Evolutionary conservation across 2,113 vertebrate species (phyloP).

Genomic region (Terrapene triunguis): DNA sequence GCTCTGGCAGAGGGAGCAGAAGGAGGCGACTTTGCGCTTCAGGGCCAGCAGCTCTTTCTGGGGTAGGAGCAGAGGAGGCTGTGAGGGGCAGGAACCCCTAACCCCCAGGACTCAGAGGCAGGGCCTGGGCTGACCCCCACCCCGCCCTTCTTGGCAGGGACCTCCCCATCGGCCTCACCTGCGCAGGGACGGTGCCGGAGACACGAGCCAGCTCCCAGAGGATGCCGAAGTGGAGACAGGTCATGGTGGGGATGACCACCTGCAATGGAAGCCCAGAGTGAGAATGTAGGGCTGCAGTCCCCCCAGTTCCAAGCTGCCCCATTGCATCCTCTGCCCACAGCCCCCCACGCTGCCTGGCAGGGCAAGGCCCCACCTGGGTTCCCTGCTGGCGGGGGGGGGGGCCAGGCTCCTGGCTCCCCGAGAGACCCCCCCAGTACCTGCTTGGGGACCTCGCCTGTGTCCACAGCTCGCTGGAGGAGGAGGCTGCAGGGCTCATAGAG

Average conservation of each 20-base stretch:
- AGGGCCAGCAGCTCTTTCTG: conserved; percentile 81
- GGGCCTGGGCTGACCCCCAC: neutral
- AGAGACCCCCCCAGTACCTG: conserved; percentile 76
- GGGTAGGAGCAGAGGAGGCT: neutral
- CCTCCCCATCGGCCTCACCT: neutral
- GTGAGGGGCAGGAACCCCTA: too few relatives aligned
- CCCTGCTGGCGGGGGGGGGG: neutral
- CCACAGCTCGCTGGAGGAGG: conserved; percentile 82
- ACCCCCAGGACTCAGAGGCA: too few relatives aligned
- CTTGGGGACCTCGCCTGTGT: conserved; percentile 81
- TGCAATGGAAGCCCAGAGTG: conserved; percentile 27
- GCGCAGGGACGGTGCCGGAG: fast-evolving
- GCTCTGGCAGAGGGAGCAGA: conserved; percentile 84
- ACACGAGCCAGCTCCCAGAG: conserved; percentile 83
- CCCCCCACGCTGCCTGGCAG: neutral
- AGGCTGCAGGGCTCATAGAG: conserved; percentile 83
- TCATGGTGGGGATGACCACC: conserved; percentile 85
- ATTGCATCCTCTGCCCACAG: neutral
- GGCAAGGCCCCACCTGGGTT: fast-evolving
- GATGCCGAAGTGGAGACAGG: conserved; percentile 83
- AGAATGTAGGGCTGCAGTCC: fast-evolving
- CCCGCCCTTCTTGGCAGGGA: neutral
- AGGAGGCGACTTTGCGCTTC: conserved; percentile 71
- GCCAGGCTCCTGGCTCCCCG: neutral
- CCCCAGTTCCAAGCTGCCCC: neutral